Conservation (phyloP, 2,113 vertebrate genomes). For the Calcarius ornatus region DNA sequence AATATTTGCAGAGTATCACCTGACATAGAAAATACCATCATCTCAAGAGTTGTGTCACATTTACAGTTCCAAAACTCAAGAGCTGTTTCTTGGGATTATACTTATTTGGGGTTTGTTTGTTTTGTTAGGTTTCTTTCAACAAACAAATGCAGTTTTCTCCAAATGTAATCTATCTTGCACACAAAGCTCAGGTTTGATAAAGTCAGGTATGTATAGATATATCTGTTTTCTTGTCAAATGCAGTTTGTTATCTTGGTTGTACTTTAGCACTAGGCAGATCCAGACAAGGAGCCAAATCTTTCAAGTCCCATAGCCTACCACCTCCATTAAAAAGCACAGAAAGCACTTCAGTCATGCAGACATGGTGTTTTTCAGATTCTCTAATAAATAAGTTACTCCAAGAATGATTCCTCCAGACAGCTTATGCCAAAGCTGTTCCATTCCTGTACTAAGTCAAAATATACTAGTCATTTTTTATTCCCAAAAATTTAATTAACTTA, state of each 20-base stretch:
- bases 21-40: background rate
- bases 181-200: background rate
- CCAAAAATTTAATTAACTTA: background rate
- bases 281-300: constrained; percentile 1
- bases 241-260: background rate
- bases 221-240: background rate
- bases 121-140: background rate
- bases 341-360: background rate
- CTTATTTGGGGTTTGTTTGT: no score
- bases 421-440: background rate
- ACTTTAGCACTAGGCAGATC: background rate
- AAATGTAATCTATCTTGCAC: background rate
- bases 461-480: background rate
- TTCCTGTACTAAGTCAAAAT: background rate
- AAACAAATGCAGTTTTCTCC: background rate
- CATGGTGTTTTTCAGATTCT: background rate
- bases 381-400: background rate
- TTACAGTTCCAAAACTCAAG: background rate
- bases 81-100: background rate
- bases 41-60: background rate
- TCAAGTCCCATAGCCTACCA: background rate
- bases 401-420: background rate
- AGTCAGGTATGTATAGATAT: background rate
- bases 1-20: background rate
- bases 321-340: background rate